Evolutionary conservation across 2,797 vertebrate species (phyloP).

Genomic region (Clarias platycephalus): DNA sequence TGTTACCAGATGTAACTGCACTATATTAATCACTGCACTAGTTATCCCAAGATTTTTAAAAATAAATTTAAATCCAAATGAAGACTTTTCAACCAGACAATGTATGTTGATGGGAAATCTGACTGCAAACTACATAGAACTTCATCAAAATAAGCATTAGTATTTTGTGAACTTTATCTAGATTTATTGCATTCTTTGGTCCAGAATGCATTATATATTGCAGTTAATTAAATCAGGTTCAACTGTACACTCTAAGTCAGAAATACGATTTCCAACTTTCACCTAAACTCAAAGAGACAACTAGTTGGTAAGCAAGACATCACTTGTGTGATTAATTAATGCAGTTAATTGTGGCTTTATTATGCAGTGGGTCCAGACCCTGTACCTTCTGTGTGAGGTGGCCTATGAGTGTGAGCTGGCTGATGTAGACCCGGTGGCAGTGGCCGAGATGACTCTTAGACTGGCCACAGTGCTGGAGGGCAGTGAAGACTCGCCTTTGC

Average conservation of each 20-base stretch:
- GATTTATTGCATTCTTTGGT: not conserved
- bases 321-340: not conserved
- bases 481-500: slow-evolving; percentile 64
- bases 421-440: slow-evolving; percentile 69
- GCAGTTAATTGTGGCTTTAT: slow-evolving; percentile 2
- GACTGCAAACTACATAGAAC: not conserved
- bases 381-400: slow-evolving; percentile 83
- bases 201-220: not conserved
- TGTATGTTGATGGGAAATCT: not conserved
- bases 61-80: too few relatives aligned
- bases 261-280: not conserved
- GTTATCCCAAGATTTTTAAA: too few relatives aligned
- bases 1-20: too few relatives aligned
- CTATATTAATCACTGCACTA: too few relatives aligned
- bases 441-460: slow-evolving; percentile 79
- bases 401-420: slow-evolving; percentile 72
- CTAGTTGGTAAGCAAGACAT: not conserved
- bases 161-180: not conserved
- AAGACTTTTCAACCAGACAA: too few relatives aligned
- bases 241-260: not conserved
- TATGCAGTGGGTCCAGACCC: slow-evolving; percentile 82
- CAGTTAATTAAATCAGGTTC: not conserved
- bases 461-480: slow-evolving; percentile 78
- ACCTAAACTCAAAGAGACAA: not conserved
- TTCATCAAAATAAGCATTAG: not conserved